Evolutionary conservation across 2,113 vertebrate species (phyloP).

Genomic region (Columba janthina): DNA sequence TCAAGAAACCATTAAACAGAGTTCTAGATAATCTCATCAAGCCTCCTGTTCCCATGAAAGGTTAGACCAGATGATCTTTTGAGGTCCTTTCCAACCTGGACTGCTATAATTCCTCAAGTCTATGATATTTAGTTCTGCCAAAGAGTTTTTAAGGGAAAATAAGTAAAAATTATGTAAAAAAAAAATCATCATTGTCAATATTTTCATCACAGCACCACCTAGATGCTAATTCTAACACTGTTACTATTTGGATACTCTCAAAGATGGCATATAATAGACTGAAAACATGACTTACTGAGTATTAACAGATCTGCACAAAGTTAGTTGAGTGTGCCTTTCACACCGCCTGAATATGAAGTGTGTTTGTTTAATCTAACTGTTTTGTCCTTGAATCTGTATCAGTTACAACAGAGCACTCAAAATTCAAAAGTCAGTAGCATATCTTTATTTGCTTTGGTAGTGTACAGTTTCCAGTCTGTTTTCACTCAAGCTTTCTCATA

Average conservation of each 20-base stretch:
- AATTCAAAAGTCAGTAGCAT: neutral
- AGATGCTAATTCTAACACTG: neutral
- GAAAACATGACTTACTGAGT: neutral
- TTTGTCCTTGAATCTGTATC: neutral
- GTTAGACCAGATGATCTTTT: neutral
- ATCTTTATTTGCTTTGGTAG: neutral
- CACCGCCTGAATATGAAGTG: neutral
- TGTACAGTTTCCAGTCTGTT: neutral
- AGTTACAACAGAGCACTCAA: neutral
- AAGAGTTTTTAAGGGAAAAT: neutral
- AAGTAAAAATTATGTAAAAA: neutral
- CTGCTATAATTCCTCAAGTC: neutral
- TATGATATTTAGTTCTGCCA: neutral
- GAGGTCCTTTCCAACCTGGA: neutral
- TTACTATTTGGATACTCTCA: neutral
- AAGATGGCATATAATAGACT: neutral
- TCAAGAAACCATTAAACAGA: neutral
- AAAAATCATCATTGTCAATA: too few relatives aligned
- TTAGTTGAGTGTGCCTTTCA: accelerated
- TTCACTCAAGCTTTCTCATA: neutral
- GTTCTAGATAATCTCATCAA: neutral
- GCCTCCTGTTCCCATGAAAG: neutral
- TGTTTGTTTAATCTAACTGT: neutral
- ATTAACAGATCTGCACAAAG: neutral
- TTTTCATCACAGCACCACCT: neutral